Evolutionary conservation across 1,140 invertebrate genomes (phyloP).

Genomic region (Hyles euphorbiae): DNA sequence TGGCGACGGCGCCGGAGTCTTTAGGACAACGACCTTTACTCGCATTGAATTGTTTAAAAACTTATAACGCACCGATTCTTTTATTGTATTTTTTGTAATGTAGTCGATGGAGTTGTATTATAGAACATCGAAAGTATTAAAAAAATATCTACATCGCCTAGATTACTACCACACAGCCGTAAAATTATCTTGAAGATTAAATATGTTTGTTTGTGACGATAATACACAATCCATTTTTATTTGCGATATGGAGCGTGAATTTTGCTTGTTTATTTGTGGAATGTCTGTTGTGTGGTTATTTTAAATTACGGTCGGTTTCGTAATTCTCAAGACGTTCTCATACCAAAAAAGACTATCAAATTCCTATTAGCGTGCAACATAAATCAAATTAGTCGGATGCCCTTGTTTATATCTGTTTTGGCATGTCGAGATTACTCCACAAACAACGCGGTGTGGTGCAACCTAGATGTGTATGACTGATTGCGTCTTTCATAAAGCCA

Average conservation of each 20-base stretch:
- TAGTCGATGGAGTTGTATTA: too few relatives aligned
- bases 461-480: conserved; percentile 31
- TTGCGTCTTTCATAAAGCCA: conserved; percentile 28
- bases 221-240: too few relatives aligned
- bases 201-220: too few relatives aligned
- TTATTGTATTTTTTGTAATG: not conserved
- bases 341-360: too few relatives aligned
- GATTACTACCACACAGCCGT: not conserved
- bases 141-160: too few relatives aligned
- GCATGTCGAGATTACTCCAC: conserved; percentile 11
- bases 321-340: too few relatives aligned
- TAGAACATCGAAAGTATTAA: too few relatives aligned
- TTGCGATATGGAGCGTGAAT: too few relatives aligned
- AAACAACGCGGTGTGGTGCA: conserved; percentile 12
- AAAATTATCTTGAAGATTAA: too few relatives aligned
- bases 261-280: too few relatives aligned
- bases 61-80: conserved; percentile 10
- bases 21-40: conserved; percentile 53
- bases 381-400: conserved; percentile 7
- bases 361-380: not conserved
- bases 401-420: conserved; percentile 11
- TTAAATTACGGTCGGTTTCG: too few relatives aligned
- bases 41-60: conserved; percentile 15
- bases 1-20: conserved; percentile 46
- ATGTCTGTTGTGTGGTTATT: too few relatives aligned